Evolutionary conservation across 2,113 vertebrate genomes (phyloP).

Genomic region (Chinchilla lanigera): DNA sequence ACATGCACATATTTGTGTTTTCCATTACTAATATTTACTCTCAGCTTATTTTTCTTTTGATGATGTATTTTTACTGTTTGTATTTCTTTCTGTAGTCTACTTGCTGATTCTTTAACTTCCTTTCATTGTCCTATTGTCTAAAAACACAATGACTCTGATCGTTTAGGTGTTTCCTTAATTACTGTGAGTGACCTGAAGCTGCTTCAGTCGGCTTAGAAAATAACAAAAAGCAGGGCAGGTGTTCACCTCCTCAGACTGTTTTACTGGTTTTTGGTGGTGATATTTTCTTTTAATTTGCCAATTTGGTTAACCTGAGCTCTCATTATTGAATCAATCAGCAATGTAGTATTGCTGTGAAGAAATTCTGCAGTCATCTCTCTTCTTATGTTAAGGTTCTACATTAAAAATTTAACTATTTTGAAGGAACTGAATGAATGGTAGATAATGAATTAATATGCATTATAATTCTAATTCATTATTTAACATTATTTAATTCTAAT

Average conservation of each 20-base stretch:
- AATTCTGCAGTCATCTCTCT: neutral
- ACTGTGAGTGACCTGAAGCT: neutral
- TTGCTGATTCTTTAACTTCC: neutral
- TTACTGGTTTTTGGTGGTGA: neutral
- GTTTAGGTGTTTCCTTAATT: neutral
- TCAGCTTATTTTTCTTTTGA: neutral
- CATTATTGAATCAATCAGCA: fast-evolving
- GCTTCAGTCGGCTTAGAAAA: too few species aligned
- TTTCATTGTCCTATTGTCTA: neutral
- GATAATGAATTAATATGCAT: neutral
- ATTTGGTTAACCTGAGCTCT: neutral
- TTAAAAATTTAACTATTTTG: neutral
- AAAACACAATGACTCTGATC: neutral
- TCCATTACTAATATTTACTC: neutral
- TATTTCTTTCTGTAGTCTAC: neutral
- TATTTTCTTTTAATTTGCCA: neutral
- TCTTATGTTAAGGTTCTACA: neutral
- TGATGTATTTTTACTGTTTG: neutral
- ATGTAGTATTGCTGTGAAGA: neutral
- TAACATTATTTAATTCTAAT: neutral
- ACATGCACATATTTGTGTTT: neutral
- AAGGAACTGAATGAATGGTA: neutral
- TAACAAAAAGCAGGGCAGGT: neutral
- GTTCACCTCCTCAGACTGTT: neutral
- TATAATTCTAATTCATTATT: neutral